Base-by-base conservation (phyloP, 2,797 vertebrate genomes). In the Cossypha heuglini region DNA sequence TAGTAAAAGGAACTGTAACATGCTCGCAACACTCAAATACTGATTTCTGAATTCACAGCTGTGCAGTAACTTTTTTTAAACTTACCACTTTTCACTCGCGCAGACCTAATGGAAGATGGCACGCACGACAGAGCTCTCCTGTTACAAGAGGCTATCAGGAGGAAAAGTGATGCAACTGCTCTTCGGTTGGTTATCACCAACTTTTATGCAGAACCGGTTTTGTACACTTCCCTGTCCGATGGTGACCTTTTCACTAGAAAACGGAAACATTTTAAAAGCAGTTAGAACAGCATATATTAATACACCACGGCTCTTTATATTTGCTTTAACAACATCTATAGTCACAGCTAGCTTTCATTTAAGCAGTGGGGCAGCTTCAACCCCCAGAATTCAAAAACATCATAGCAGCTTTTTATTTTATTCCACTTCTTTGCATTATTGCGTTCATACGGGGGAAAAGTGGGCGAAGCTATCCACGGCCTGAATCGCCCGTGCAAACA, bases 231-330 rank as follows among this genome's bases (percentile, higher is more conserved):
- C 29, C 18, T 5, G 5, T 37, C 45, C 35, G 13, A 55, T 17
- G 42, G 18, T 58, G 52, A 46, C 31, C 37, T 72, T 76, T 61
- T 94, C 96, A 96, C 97, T 97, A 52, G 3, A 91, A 93, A 62
- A 49, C 2, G 94, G 94, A 73, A 57, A 40, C 13, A 86, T 74
- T 79, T 64, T 3, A 29, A 25, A 33, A 73, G 11, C 42, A 28
- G 10, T 96, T 94, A 83, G 24, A 79, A 4, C 7, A 16, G 10
- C 13, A 15, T 1, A 3, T 4, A 58, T 55, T 35, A 48, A 49
- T 4, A 2, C 0, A 38, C 25, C 3, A 3, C 1, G 0, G 0
- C 11, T 42, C 38, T n/a, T 43, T 3, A 8, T 1, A 28, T 22
- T 58, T 42, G 7, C 16, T 35, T 54, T 10, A 49, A 57, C 26